Conservation (phyloP, 2,797 vertebrate genomes). For the Limnodromus scolopaceus region DNA sequence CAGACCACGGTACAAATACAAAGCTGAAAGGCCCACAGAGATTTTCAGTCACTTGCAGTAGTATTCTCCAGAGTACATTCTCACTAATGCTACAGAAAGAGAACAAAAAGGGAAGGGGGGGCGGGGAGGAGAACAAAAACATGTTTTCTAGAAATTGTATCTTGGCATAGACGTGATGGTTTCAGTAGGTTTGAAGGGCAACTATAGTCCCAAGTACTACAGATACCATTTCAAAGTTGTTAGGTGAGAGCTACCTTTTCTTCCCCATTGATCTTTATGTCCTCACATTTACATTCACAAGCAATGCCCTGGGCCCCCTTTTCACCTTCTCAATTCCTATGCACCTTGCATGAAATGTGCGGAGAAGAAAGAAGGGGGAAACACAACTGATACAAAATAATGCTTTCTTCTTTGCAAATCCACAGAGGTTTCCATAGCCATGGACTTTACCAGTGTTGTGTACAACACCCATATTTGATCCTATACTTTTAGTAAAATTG, state of each 20-base stretch:
- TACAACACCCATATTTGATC: fast-evolving
- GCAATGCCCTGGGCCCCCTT: not conserved
- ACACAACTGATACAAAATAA: not conserved
- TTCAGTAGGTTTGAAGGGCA: not conserved
- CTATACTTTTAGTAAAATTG: not conserved
- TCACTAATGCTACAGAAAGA: not conserved
- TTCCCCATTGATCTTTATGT: not conserved
- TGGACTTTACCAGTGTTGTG: not conserved
- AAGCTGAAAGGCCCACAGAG: not conserved
- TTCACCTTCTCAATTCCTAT: not conserved
- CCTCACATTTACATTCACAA: not conserved
- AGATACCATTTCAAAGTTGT: not conserved
- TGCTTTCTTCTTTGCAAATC: not conserved
- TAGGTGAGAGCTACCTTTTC: not conserved
- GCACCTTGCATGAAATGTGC: not conserved
- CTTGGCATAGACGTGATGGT: not conserved
- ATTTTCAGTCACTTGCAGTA: not conserved
- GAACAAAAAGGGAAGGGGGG: fast-evolving
- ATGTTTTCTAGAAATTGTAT: fast-evolving
- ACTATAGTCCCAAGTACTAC: not conserved
- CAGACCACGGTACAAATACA: not conserved
- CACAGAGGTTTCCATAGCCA: not conserved
- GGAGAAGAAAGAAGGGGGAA: not conserved
- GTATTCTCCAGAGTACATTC: not conserved
- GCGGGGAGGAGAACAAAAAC: not conserved